phyloP scores from a whole-genome alignment of 2,888 invertebrate genomes.

The Byasa hedistus region DNA sequence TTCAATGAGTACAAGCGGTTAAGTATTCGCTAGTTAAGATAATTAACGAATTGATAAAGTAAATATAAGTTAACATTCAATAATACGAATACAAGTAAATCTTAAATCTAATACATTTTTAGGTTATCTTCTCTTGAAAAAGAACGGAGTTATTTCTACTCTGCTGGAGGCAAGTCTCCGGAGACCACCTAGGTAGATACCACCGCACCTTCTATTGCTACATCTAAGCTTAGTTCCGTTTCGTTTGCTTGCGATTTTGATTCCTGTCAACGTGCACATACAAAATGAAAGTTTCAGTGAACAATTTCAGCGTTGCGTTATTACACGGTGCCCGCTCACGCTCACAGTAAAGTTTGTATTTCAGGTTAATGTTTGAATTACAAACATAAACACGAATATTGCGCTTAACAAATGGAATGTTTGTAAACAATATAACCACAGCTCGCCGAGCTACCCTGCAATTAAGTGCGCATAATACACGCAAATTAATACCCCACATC shows the following conservation, averaged over 20 bases:
- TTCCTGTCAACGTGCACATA: too few species aligned
- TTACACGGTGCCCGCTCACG: not conserved
- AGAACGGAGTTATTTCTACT: too few species aligned
- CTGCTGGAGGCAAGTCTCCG: too few species aligned
- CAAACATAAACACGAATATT: slow-evolving; percentile 13
- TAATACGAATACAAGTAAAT: too few species aligned
- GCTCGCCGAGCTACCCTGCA: slow-evolving; percentile 5
- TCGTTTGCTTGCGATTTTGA: too few species aligned
- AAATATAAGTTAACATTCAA: too few species aligned
- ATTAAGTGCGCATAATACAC: slow-evolving; percentile 9
- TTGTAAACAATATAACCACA: slow-evolving; percentile 25
- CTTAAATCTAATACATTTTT: too few species aligned
- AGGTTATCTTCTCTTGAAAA: too few species aligned
- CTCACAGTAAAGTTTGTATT: slow-evolving; percentile 17
- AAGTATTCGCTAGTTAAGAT: not conserved
- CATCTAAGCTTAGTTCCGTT: too few species aligned
- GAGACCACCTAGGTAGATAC: too few species aligned
- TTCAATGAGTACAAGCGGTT: not conserved
- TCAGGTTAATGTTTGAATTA: slow-evolving; percentile 25
- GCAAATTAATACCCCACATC: slow-evolving; percentile 10
- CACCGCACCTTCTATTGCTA: too few species aligned
- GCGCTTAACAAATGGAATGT: slow-evolving; percentile 19
- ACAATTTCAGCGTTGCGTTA: slow-evolving; percentile 5
- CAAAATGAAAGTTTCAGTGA: not conserved
- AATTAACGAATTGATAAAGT: too few species aligned